These are phyloP conservation scores for Chanos chanos DNA, from an alignment of 2,797 vertebrate genomes.

Conservation along the genomic window DNA sequence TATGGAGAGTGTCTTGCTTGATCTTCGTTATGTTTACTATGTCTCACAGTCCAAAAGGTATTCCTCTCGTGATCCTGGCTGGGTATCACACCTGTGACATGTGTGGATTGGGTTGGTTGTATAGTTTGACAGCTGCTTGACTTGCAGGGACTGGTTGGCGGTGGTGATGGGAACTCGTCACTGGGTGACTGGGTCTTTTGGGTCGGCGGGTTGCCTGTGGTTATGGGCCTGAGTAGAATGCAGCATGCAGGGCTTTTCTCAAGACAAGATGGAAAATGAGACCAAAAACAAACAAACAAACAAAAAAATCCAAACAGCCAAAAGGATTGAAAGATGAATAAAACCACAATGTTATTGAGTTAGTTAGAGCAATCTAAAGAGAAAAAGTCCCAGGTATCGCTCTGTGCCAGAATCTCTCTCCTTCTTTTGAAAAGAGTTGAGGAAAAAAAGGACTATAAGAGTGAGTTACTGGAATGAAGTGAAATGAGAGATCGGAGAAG, in stretches of 20 bases:
- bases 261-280: slow-evolving; percentile 23
- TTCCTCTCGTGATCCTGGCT: too few relatives aligned
- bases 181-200: too few relatives aligned
- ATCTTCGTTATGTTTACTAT: too few relatives aligned
- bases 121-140: slow-evolving; percentile 16
- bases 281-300: slow-evolving; percentile 5
- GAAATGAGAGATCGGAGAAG: slow-evolving; percentile 6
- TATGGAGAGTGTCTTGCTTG: too few relatives aligned
- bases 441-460: slow-evolving; percentile 3
- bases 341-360: slow-evolving; percentile 5
- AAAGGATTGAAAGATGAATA: slow-evolving; percentile 9
- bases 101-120: slow-evolving; percentile 19
- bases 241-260: slow-evolving; percentile 62
- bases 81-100: slow-evolving; percentile 3
- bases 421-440: slow-evolving; percentile 6
- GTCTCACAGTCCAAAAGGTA: slow-evolving; percentile 6
- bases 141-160: too few relatives aligned
- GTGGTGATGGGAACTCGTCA: too few relatives aligned
- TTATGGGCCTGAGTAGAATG: slow-evolving; percentile 60
- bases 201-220: too few relatives aligned
- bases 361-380: background rate
- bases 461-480: background rate
- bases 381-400: background rate
- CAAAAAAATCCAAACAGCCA: slow-evolving; percentile 9
- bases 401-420: slow-evolving; percentile 5